Percentiles rank a stretch among this genome's conserved stretches.
phyloP scores from a whole-genome alignment of 2,797 vertebrate genomes.

The Notoglanidium macrostoma region DNA sequence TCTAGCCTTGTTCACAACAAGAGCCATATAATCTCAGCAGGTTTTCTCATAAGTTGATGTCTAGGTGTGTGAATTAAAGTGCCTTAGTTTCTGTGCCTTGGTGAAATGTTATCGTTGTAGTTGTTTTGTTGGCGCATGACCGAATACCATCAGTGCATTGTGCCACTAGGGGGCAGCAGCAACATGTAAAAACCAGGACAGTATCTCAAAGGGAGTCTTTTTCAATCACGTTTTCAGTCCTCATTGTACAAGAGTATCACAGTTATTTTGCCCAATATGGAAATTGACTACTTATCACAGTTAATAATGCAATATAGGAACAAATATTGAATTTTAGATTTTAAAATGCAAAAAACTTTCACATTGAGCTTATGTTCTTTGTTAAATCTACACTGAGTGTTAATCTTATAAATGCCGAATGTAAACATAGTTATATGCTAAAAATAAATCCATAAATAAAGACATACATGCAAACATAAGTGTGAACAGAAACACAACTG shows the following conservation, averaged over 20 bases:
- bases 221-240: neutral
- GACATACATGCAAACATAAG: neutral
- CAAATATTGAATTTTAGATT: neutral
- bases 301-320: neutral
- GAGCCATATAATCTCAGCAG: neutral
- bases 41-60: neutral
- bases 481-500: neutral
- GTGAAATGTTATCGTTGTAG: neutral
- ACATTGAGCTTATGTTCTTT: neutral
- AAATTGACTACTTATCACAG: neutral
- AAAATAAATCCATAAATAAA: neutral
- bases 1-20: neutral
- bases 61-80: neutral
- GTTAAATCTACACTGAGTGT: neutral
- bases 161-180: conserved; percentile 9
- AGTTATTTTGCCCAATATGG: neutral
- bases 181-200: neutral
- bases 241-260: neutral
- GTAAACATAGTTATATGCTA: neutral
- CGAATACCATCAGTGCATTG: neutral
- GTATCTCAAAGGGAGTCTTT: neutral
- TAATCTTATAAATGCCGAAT: neutral
- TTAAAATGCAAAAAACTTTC: neutral
- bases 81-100: neutral
- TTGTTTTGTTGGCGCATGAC: neutral